phyloP scores from a whole-genome alignment of 2,797 vertebrate genomes.

The Dryobates pubescens region DNA sequence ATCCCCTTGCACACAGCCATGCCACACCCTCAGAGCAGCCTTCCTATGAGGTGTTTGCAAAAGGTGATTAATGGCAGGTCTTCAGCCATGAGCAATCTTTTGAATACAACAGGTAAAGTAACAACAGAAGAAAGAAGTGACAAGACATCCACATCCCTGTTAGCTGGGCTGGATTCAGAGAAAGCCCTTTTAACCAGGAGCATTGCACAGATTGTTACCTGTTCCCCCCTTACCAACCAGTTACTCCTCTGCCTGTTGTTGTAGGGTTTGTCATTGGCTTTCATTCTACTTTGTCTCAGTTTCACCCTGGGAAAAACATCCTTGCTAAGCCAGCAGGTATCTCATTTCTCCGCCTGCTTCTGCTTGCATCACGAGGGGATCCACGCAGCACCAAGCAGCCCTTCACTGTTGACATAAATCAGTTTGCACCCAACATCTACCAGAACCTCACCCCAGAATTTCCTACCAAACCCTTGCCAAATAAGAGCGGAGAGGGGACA shows the following conservation, averaged over 20 bases:
- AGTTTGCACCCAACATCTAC: background rate
- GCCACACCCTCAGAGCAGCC: background rate
- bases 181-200: background rate
- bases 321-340: background rate
- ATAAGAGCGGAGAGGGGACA: background rate
- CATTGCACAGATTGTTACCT: background rate
- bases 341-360: background rate
- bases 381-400: background rate
- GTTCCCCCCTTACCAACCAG: background rate
- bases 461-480: background rate
- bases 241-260: background rate
- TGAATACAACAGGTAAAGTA: background rate
- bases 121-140: background rate
- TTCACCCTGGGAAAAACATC: background rate
- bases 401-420: background rate
- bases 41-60: background rate
- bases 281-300: background rate
- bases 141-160: background rate
- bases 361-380: background rate
- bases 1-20: background rate
- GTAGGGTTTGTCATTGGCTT: background rate
- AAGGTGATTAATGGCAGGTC: background rate
- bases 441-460: background rate
- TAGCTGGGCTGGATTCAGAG: background rate
- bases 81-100: background rate